Evolutionary conservation across 2,888 invertebrate species (phyloP).

Genomic region (Pristionchus entomophagus): DNA sequence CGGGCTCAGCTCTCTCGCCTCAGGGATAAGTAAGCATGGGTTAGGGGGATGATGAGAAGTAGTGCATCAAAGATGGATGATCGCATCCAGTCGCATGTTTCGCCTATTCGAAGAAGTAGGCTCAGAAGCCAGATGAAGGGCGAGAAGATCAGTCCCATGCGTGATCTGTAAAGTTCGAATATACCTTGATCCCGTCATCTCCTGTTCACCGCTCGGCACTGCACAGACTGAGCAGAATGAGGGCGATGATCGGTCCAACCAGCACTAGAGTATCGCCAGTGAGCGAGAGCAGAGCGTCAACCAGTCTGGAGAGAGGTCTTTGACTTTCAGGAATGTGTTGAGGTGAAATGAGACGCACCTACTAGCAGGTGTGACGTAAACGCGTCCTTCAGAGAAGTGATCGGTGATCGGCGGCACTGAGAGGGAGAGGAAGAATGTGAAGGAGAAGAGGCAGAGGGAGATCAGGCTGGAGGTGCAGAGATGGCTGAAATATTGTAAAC

Average conservation of each 20-base stretch:
- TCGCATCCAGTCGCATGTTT: neutral
- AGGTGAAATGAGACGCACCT: neutral
- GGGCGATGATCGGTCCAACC: neutral
- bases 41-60: neutral
- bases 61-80: neutral
- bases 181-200: neutral
- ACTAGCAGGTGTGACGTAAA: constrained; percentile 20
- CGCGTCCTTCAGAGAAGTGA: neutral
- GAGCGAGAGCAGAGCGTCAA: neutral
- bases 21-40: neutral
- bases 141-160: neutral
- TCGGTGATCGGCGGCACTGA: constrained; percentile 34
- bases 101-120: neutral
- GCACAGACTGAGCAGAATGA: neutral
- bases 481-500: neutral
- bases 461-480: neutral
- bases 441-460: neutral
- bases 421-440: constrained; percentile 26
- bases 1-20: neutral
- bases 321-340: neutral
- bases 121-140: constrained; percentile 6
- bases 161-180: neutral
- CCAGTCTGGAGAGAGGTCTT: neutral
- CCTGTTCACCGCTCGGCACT: neutral
- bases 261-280: neutral